A percentile compares a stretch with the other conserved stretches of the same genome.
Evolutionary conservation across 2,888 invertebrate genomes (phyloP).

Genomic region (Phyto melanocephala): DNA sequence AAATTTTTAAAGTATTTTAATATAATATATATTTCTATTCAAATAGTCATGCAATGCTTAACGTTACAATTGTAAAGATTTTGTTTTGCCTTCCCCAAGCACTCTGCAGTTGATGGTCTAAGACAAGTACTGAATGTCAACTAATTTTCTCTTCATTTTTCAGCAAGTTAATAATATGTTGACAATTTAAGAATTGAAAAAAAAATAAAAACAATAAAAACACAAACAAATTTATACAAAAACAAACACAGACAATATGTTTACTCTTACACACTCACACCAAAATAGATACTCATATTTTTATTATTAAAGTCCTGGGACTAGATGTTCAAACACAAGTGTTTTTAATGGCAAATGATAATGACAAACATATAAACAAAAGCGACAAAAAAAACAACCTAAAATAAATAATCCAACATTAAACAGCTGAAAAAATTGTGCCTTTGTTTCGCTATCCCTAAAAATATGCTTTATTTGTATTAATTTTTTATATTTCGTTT

Average conservation of each 20-base stretch:
- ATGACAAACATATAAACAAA: conserved; percentile 26
- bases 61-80: background rate
- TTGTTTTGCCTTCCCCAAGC: background rate
- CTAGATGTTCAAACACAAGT: conserved; percentile 52
- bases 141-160: background rate
- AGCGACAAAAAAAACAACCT: conserved; percentile 32
- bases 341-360: conserved; percentile 59
- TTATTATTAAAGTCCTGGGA: conserved; percentile 26
- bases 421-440: background rate
- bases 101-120: background rate
- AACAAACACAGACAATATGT: conserved; percentile 58
- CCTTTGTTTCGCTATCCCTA: background rate
- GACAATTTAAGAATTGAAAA: conserved; percentile 27
- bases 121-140: conserved; percentile 40
- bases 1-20: too few species aligned
- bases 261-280: background rate
- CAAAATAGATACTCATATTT: background rate
- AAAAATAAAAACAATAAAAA: conserved; percentile 13
- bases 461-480: conserved; percentile 53
- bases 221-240: conserved; percentile 31
- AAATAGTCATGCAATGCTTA: too few species aligned
- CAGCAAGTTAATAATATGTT: conserved; percentile 59
- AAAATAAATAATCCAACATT: conserved; percentile 33
- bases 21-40: too few species aligned
- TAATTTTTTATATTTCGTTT: conserved; percentile 3